Conservation (phyloP, 2,113 vertebrate genomes). For the Sigmodon hispidus region DNA sequence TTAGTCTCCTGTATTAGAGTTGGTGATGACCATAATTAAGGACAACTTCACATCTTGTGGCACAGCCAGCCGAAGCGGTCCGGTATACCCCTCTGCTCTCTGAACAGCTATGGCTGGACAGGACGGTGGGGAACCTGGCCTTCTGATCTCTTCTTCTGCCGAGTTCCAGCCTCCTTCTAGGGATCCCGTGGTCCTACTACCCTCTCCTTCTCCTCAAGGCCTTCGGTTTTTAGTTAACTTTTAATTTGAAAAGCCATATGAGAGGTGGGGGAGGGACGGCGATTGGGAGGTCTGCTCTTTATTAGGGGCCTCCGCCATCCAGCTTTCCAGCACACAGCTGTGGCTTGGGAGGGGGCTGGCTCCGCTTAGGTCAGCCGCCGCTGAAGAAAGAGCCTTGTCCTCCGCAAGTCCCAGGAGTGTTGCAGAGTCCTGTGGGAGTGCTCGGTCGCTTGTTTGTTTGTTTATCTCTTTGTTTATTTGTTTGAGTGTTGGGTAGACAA, state of each 20-base stretch:
- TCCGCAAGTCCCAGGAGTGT: slow-evolving; percentile 50
- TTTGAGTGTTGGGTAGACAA: neutral
- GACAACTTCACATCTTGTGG: too few relatives aligned
- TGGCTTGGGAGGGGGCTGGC: slow-evolving; percentile 58
- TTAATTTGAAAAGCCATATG: slow-evolving; percentile 76
- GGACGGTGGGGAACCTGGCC: neutral
- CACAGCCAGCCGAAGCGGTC: neutral
- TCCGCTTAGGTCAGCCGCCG: slow-evolving; percentile 57
- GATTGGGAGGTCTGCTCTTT: slow-evolving; percentile 78
- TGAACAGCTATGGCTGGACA: neutral
- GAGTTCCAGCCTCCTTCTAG: neutral
- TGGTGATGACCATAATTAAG: neutral
- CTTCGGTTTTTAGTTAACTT: slow-evolving; percentile 62
- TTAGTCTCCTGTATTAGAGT: neutral
- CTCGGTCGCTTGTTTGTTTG: neutral
- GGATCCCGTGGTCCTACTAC: neutral
- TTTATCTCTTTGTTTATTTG: neutral
- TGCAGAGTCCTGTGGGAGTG: slow-evolving; percentile 18
- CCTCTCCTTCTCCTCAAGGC: neutral
- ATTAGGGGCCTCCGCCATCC: slow-evolving; percentile 69
- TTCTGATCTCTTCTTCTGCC: neutral
- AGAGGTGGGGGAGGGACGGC: slow-evolving; percentile 6
- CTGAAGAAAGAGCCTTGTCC: slow-evolving; percentile 73
- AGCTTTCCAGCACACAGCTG: slow-evolving; percentile 73
- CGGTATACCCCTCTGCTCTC: neutral